Base-by-base conservation (phyloP, 2,113 vertebrate genomes). In the Ammospiza nelsoni region DNA sequence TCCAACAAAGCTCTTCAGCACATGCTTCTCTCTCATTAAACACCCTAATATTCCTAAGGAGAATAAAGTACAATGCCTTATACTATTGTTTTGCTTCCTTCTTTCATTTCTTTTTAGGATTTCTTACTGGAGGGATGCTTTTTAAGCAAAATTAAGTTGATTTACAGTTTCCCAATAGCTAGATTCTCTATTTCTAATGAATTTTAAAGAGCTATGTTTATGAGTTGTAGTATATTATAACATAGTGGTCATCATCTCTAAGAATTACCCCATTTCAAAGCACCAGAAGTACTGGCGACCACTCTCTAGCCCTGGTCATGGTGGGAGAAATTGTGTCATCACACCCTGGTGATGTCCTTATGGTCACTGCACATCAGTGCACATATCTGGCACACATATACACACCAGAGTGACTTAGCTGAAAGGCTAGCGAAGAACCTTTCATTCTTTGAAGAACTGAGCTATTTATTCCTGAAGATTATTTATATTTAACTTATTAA, bases 231-330 rank as follows among this genome's bases (percentile, higher is more conserved):
- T 3, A 0, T 55, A 71, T 67, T 14, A 10, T 33, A 67, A n/a
- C 5, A 11, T 20, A 67, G 33, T 8, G 7, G n/a, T 46, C 73
- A 57, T 29, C 5, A 39, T 33, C 24, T 66, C 25, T 72, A 75
- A 63, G 58, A 81, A 37, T 24, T 18, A 35, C 6, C 20, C 17
- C 18, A 25, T 78, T 87, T 28, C 15, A 25, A 87, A 89, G 46
- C 51, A 73, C 9, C 23, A 46, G 37, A 80, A 73, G 28, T 49
- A 84, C 25, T 62, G 19, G 19, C 54, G 72, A 66, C 63, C 63
- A 28, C 22, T 25, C 35, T 39, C 20, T 19, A 66, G 46, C 28
- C 41, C 41, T 0, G 0, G 22, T 39, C 25, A 15, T 4, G 39
- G 69, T 59, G 52, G 43, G 28, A 89, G 5, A 25, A 43, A 59